Base-by-base conservation (phyloP, 2,888 invertebrate species). In the Chloromyia formosa region DNA sequence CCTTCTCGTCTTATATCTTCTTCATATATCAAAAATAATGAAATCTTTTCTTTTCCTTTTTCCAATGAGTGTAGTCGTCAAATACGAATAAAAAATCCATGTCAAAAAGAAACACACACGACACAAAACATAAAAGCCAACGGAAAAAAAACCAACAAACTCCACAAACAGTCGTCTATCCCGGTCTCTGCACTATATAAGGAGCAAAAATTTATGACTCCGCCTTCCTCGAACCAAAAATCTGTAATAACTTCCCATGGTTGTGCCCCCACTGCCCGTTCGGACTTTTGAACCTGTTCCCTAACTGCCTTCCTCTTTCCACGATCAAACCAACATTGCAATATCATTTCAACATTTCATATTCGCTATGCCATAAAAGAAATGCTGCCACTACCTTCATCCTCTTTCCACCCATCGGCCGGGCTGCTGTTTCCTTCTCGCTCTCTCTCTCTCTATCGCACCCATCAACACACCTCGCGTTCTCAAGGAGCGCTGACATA, bases 201-300 rank as follows among this genome's bases (percentile, higher is more conserved):
- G 60, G 74, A 66, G 76, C 76, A 75, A 76, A 77, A 77, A 75
- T 77, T 77, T 77, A 76, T 77, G 75, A 77, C 77, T 77, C 76
- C 77, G 75, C 77, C 76, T 66, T 71, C 53, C 60, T 72, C 56
- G 69, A 60, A 40, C 60, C 71, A 71, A 71, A 71, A 71, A 73
- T 73, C 49, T 66, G 20, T 56, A 71, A 71, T 71, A 71, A 71
- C 58, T 71, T 71, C 56, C 71, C 71, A 71, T 56, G 18, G 35
- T 40, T 35, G 40, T 53, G 53, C 69, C 69, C 56, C 42, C 23
- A 22, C 71, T 49, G 35, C 42, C 23, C 71, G 22, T 49, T 22
- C 66, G 49, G 66, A 10, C 45, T 27, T 35, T 9, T 45, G 35
- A 22, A 40, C 18, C 45, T 49, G 58, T 56, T 71, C 71, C 16